Evolutionary conservation across 1,140 invertebrate species (phyloP).

Genomic region (Liolophura sinensis): DNA sequence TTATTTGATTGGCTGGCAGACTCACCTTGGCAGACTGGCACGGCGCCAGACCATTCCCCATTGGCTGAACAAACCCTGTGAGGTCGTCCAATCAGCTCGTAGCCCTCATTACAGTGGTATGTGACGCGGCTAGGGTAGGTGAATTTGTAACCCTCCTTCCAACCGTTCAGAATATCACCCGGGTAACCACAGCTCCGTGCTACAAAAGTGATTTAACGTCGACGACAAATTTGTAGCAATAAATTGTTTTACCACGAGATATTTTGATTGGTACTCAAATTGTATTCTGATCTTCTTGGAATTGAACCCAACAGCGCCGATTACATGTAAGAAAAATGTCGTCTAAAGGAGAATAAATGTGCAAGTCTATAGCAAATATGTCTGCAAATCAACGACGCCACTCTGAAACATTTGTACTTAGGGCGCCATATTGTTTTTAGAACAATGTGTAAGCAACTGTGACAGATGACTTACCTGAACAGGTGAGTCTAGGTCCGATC

Average conservation of each 20-base stretch:
- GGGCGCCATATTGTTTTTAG: background rate
- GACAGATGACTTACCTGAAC: conserved; percentile 76
- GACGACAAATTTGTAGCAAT: background rate
- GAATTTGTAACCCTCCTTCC: conserved; percentile 88
- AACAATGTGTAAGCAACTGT: background rate
- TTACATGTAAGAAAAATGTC: background rate
- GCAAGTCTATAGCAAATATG: too few relatives aligned
- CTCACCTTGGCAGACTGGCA: conserved; percentile 74
- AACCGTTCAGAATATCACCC: conserved; percentile 84
- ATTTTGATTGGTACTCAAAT: background rate
- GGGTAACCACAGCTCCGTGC: conserved; percentile 85
- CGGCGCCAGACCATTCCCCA: conserved; percentile 76
- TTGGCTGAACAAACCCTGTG: conserved; percentile 85
- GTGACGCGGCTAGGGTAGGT: conserved; percentile 88
- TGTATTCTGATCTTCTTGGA: background rate
- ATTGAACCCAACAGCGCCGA: background rate
- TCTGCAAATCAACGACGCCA: too few relatives aligned
- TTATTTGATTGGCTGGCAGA: too few relatives aligned
- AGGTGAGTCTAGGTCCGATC: conserved; percentile 93
- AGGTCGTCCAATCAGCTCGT: conserved; percentile 82
- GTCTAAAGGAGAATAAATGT: background rate
- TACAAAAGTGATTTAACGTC: conserved; percentile 48
- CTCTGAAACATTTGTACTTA: background rate
- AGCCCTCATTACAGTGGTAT: conserved; percentile 91
- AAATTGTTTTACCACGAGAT: background rate